These are phyloP conservation scores for Murina feae DNA, from an alignment of 2,113 vertebrate species.

Conservation along the genomic window DNA sequence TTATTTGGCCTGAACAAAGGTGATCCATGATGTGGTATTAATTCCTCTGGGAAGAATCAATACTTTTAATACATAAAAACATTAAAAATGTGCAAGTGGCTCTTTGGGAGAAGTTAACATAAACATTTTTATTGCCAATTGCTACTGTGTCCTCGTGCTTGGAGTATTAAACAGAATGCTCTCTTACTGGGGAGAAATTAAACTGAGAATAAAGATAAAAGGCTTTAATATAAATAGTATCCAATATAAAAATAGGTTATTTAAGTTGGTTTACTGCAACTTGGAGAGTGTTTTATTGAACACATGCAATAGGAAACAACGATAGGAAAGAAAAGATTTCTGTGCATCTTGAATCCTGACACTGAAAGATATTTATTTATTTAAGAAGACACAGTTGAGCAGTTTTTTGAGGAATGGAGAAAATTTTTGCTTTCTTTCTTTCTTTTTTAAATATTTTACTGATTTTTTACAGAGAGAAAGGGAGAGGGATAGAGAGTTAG, in stretches of 20 bases:
- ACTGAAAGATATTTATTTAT: not conserved
- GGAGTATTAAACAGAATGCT: slow-evolving; percentile 33
- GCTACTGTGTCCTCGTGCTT: slow-evolving; percentile 20
- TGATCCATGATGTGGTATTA: not conserved
- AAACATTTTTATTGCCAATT: slow-evolving; percentile 33
- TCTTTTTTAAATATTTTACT: too few species aligned
- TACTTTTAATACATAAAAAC: slow-evolving; percentile 16
- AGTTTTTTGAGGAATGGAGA: not conserved
- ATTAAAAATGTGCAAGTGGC: not conserved
- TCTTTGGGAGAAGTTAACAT: slow-evolving; percentile 4
- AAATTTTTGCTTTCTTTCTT: not conserved
- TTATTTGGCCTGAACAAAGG: not conserved
- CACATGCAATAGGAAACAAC: not conserved
- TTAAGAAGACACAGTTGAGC: not conserved
- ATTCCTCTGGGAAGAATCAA: not conserved
- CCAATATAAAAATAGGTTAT: slow-evolving; percentile 8
- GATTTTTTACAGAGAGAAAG: too few species aligned
- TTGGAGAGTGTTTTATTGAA: not conserved
- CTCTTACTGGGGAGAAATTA: slow-evolving; percentile 46
- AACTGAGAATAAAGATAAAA: slow-evolving; percentile 60
- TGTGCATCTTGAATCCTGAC: not conserved
- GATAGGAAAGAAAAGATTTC: not conserved
- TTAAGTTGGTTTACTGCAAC: slow-evolving; percentile 35
- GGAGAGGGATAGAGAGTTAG: too few species aligned
- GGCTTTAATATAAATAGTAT: slow-evolving; percentile 43